phyloP scores from a whole-genome alignment of 2,113 vertebrate genomes.

The human (Homo sapiens) region DNA sequence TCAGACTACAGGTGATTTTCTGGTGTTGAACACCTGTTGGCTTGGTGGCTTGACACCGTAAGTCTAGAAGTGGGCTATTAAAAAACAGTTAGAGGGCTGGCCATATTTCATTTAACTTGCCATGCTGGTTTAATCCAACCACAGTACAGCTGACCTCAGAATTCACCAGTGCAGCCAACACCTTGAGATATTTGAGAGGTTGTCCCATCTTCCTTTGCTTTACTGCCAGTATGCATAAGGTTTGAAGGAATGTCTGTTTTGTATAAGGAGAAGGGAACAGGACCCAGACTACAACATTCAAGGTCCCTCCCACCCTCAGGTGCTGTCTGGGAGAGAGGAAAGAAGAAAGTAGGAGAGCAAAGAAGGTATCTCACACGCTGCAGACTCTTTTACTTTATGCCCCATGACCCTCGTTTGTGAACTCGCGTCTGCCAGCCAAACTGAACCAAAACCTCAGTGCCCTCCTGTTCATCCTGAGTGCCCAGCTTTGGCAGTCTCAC shows the following conservation, averaged over 20 bases:
- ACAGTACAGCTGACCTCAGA: neutral
- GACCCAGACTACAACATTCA: neutral
- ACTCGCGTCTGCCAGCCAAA: neutral
- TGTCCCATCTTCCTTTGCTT: neutral
- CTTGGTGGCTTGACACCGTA: neutral
- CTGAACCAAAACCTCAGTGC: neutral
- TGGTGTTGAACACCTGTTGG: neutral
- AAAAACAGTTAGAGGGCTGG: neutral
- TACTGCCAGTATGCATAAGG: neutral
- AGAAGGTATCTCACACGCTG: neutral
- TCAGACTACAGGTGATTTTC: neutral
- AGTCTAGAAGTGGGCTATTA: constrained; percentile 27
- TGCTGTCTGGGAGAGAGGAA: neutral
- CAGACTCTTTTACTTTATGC: neutral
- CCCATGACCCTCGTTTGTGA: neutral
- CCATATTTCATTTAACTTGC: neutral
- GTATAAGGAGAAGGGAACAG: neutral
- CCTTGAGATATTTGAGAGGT: neutral
- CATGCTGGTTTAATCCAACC: neutral
- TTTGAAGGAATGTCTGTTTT: neutral
- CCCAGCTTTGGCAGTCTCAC: neutral
- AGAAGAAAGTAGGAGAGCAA: neutral
- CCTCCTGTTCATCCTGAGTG: neutral
- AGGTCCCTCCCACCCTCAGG: too few species aligned
- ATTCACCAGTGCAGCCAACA: neutral